These are phyloP conservation scores for Danionella cerebrum DNA, from an alignment of 2,113 vertebrate genomes.

Conservation along the genomic window DNA sequence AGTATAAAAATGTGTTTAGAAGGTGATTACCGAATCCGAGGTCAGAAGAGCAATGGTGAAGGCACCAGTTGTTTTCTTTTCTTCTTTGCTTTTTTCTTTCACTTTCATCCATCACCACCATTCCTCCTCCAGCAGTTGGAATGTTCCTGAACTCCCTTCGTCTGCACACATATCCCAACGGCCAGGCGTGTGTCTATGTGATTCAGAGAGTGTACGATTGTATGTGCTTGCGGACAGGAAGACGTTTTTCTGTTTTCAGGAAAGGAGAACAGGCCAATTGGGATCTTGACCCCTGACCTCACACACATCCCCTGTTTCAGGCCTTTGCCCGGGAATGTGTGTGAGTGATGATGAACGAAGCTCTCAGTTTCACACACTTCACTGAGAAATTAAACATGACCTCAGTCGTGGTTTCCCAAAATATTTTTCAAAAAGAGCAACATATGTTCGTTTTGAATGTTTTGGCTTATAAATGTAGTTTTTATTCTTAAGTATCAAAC, in stretches of 20 bases:
- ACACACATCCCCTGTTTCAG: slow-evolving; percentile 38
- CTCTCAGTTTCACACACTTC: slow-evolving; percentile 6
- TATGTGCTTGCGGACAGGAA: background rate
- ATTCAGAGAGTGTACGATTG: no score
- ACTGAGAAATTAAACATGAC: slow-evolving; percentile 5
- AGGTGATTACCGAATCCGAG: background rate
- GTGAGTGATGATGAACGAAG: background rate
- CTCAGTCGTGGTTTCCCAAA: background rate
- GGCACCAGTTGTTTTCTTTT: slow-evolving; percentile 22
- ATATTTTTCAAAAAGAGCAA: background rate
- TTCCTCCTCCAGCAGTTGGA: slow-evolving; percentile 8
- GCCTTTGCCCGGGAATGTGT: background rate
- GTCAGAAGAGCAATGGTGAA: slow-evolving; percentile 17
- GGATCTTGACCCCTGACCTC: slow-evolving; percentile 5
- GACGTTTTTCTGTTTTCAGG: no score
- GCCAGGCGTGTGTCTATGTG: no score
- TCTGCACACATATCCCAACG: slow-evolving; percentile 2
- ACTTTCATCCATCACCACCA: background rate
- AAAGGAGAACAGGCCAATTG: no score
- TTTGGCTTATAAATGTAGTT: no score
- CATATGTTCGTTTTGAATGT: background rate
- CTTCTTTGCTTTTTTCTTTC: background rate
- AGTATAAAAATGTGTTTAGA: slow-evolving; percentile 26
- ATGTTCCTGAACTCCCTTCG: slow-evolving; percentile 1
- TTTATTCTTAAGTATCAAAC: background rate